Base-by-base conservation (phyloP, 2,797 vertebrate genomes). In the Hipposideros larvatus region DNA sequence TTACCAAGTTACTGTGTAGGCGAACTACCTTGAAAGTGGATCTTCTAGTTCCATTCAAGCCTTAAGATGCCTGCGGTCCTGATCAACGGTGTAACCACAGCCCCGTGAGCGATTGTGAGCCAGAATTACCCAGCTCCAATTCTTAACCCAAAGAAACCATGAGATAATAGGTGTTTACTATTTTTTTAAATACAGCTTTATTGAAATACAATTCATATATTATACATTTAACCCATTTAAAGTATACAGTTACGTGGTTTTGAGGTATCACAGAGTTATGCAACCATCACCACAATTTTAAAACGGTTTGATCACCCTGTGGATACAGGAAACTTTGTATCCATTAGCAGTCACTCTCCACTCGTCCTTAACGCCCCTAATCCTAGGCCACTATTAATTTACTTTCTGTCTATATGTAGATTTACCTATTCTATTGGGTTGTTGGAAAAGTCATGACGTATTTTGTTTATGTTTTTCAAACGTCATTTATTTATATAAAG, bases 161-260 rank as follows among this genome's bases (percentile, higher is more conserved):
- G 93, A 83, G 48, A 53, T 86, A 74, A 75, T 34, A 53, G 90
- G 41, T 89, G 26, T 75, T 90, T 53, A 51, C 10, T 77, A 57
- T 73, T 75, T 97, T 75, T 79, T 87, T 55, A 34, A 73, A 83
- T 97, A 66, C 4, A 43, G 10, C 37, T 79, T 95, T 90, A 66
- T 82, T 87, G 68, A 94, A 57, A 31, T n/a, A 46, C 10, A 78
- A 53, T 31, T 37, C 53, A 65, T 4, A 11, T 7, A 18, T 6
- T 34, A 8, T n/a, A 41, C 1, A 43, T 24, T 82, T 84, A 28
- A 71, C 22, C 22, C 2, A 34, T 83, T 90, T 79, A 34, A 92
- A 53, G 4, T 31, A 1, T 87, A 48, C 1, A 22, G 2, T 78
- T 92, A 11, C 31, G 53, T 94, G 55, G 26, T 79, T 73, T 87